Evolutionary conservation across 2,888 invertebrate species (phyloP).

Genomic region (Lydus trimaculatus): DNA sequence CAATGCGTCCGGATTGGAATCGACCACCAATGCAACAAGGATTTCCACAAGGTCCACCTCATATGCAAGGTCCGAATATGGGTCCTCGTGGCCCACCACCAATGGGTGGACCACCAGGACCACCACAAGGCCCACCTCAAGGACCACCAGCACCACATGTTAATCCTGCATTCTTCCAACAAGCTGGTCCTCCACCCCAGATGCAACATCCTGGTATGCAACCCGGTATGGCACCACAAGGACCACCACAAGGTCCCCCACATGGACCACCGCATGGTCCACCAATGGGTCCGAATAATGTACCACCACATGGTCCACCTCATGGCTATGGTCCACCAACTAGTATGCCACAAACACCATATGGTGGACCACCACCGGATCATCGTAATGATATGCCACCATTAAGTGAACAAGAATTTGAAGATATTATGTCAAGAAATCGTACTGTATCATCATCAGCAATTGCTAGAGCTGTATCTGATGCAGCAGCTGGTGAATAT

Average conservation of each 20-base stretch:
- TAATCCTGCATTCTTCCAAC: conserved; percentile 96
- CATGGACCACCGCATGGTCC: conserved; percentile 69
- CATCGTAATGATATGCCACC: conserved; percentile 66
- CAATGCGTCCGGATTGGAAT: conserved; percentile 77
- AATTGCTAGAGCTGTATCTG: conserved; percentile 95
- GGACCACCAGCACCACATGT: conserved; percentile 90
- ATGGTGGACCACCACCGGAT: conserved; percentile 69
- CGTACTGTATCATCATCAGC: conserved; percentile 97
- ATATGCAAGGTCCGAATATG: conserved; percentile 70
- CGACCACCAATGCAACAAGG: conserved; percentile 77
- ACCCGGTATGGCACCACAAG: conserved; percentile 66
- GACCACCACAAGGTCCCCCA: conserved; percentile 72
- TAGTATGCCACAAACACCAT: conserved; percentile 62
- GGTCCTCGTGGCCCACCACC: conserved; percentile 68
- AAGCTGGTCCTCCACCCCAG: conserved; percentile 68
- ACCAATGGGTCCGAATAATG: conserved; percentile 65
- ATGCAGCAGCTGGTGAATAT: conserved; percentile 97
- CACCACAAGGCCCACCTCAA: conserved; percentile 63
- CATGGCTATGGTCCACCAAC: conserved; percentile 66
- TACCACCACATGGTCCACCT: conserved; percentile 62
- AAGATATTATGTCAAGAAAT: conserved; percentile 97
- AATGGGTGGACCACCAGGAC: conserved; percentile 60
- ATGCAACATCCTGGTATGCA: conserved; percentile 65
- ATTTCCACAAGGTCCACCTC: conserved; percentile 73
- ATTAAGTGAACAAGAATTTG: conserved; percentile 93